Conservation (phyloP, 2,888 invertebrate species). For the Nomada flava region DNA sequence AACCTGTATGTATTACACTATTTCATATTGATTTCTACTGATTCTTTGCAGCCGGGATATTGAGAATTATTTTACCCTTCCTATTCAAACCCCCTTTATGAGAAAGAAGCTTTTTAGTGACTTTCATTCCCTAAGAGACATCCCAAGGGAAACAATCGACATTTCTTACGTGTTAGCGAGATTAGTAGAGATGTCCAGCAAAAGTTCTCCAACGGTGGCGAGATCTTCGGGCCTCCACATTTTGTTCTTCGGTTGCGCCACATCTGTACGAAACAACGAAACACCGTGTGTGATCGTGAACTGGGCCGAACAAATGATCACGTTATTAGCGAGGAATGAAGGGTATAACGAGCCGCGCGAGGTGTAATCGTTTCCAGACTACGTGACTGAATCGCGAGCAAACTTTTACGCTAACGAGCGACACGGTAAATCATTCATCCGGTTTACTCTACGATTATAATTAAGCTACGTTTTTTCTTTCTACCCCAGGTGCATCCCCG, state of each 20-base stretch:
- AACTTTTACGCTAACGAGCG: slow-evolving; percentile 4
- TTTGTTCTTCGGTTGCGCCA: slow-evolving; percentile 91
- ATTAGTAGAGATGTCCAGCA: slow-evolving; percentile 93
- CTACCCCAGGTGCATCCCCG: neutral
- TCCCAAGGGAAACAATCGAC: neutral
- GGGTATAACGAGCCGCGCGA: slow-evolving; percentile 1
- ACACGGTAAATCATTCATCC: slow-evolving; percentile 24
- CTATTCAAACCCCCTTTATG: too few species aligned
- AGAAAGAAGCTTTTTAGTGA: too few species aligned
- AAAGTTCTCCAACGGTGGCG: slow-evolving; percentile 93
- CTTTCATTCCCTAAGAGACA: neutral
- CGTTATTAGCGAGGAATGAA: slow-evolving; percentile 1
- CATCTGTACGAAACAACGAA: slow-evolving; percentile 86
- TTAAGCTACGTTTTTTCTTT: neutral
- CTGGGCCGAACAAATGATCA: neutral
- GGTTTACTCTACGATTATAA: neutral
- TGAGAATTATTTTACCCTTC: too few species aligned
- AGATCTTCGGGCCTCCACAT: slow-evolving; percentile 93
- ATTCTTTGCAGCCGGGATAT: too few species aligned
- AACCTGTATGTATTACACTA: too few species aligned
- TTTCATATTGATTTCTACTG: too few species aligned
- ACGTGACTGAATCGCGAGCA: slow-evolving; percentile 10
- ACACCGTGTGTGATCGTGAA: slow-evolving; percentile 13
- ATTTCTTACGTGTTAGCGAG: slow-evolving; percentile 91
- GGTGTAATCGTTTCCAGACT: slow-evolving; percentile 21